Percentiles rank a stretch among this genome's conserved stretches.
Conservation (phyloP, 1,140 invertebrate species). For the Papilio polyxenes region DNA sequence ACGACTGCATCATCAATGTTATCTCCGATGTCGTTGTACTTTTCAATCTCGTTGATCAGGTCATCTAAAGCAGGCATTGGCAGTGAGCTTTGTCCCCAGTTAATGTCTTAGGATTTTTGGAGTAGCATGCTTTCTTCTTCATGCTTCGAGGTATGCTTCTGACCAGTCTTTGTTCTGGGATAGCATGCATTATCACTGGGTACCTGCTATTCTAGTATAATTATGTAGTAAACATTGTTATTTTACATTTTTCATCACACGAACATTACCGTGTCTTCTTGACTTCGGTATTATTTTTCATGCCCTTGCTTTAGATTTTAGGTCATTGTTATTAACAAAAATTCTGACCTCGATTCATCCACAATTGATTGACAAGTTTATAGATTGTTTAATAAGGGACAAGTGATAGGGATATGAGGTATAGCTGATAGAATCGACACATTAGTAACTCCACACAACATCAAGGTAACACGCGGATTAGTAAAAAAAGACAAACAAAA, state of each 20-base stretch:
- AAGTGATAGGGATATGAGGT: slow-evolving; percentile 34
- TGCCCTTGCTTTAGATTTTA: slow-evolving; percentile 39
- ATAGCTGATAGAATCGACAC: slow-evolving; percentile 77
- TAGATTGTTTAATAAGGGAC: not conserved
- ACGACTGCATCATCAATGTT: slow-evolving; percentile 98
- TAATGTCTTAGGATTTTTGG: not conserved
- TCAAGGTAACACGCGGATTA: slow-evolving; percentile 67
- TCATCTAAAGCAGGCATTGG: slow-evolving; percentile 89
- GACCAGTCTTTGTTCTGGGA: slow-evolving; percentile 5
- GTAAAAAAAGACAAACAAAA: slow-evolving; percentile 75
- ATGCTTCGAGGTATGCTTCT: not conserved
- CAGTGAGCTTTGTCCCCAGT: slow-evolving; percentile 48
- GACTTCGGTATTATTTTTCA: slow-evolving; percentile 38
- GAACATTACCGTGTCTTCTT: slow-evolving; percentile 50
- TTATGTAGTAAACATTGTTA: not conserved
- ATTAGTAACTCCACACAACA: slow-evolving; percentile 37
- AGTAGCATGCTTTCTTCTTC: not conserved
- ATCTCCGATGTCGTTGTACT: slow-evolving; percentile 98
- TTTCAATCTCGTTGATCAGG: slow-evolving; percentile 98
- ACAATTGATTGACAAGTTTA: slow-evolving; percentile 11
- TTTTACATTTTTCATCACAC: slow-evolving; percentile 3
- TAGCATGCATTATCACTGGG: slow-evolving; percentile 25
- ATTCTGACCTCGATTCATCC: slow-evolving; percentile 16
- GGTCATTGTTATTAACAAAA: slow-evolving; percentile 40
- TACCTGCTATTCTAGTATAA: not conserved